Conservation (phyloP, 2,888 invertebrate genomes). For the Dasysyrphus albostriatus region DNA sequence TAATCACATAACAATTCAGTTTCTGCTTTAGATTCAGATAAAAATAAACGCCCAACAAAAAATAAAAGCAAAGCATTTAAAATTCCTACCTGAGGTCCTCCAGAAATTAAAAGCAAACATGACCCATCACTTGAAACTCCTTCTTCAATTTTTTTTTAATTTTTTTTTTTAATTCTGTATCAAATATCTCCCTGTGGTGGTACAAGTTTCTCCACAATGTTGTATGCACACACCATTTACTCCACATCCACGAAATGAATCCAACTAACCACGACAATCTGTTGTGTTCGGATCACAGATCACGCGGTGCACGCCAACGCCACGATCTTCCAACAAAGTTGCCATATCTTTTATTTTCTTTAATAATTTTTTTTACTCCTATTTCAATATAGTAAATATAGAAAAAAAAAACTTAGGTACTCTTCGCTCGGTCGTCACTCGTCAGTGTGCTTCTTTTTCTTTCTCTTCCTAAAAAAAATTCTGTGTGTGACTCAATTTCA, state of each 20-base stretch:
- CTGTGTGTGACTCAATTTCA: conserved; percentile 54
- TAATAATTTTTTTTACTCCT: conserved; percentile 19
- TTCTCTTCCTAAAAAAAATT: conserved; percentile 39
- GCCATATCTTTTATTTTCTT: conserved; percentile 24
- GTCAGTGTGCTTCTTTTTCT: conserved; percentile 11
- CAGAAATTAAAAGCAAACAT: conserved; percentile 23
- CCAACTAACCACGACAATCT: conserved; percentile 65
- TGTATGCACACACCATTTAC: conserved; percentile 40
- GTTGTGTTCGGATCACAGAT: conserved; percentile 64
- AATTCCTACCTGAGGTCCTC: neutral
- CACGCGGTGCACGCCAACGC: conserved; percentile 65
- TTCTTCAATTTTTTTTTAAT: neutral
- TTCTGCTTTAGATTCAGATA: no score
- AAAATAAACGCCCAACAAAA: no score
- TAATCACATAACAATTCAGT: no score
- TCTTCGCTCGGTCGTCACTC: conserved; percentile 5
- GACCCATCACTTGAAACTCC: conserved; percentile 8
- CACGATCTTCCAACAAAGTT: conserved; percentile 52
- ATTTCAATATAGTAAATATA: conserved; percentile 1
- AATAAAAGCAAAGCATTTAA: neutral
- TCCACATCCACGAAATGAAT: conserved; percentile 48
- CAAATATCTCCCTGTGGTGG: conserved; percentile 41
- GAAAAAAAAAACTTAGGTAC: neutral
- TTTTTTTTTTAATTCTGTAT: conserved; percentile 20
- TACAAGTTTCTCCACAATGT: conserved; percentile 44